Evolutionary conservation across 1,140 invertebrate genomes (phyloP), one percentile per base, ranked within the genome.

Genomic region (Bemisia tabaci): DNA sequence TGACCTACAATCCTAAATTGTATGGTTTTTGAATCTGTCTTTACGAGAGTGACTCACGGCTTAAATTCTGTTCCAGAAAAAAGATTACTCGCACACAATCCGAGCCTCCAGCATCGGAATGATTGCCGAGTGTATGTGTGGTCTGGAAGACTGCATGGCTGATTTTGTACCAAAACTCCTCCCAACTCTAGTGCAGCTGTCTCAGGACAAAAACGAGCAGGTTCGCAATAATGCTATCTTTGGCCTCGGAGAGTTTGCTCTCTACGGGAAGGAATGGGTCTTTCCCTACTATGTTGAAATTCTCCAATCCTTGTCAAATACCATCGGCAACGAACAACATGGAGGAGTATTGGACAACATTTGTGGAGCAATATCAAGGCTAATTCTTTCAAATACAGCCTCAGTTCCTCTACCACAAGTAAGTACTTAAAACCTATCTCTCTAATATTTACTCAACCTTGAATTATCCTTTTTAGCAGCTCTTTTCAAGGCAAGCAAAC

Each of bases 221-320:
- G 85, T 91, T 1, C 79, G 89, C 24, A 90, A 88, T 72, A 93
- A 92, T 77, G 81, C 85, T 0, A 84, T 87, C 58, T 92, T 82
- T 77, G 88, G 85, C 25, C 76, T 92, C 25, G 90, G 90, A 12
- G 88, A 92, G 73, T 79, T 91, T 60, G 82, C 82, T 27, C 74
- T 83, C 1, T 75, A 86, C 74, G 83, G 82, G 59, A 85, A 83
- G 73, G 81, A 85, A 62, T 71, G 75, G n/a, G 72, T 85, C 68
- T 81, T 79, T 70, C 73, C 75, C 80, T 86, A 83, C 70, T 89
- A 86, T 73, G 72, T 77, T 22, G 76, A 81, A 23, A 85, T 91
- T 71, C 74, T 92, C 12, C 82, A 85, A 75, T 74, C 79, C 2
- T 74, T 92, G 21, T 88, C 88, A 2, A 74, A 77, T n/a, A 78